Evolutionary conservation across 2,113 vertebrate species (phyloP), one percentile per base, ranked within the genome.

Genomic region (Syngnathus typhle): DNA sequence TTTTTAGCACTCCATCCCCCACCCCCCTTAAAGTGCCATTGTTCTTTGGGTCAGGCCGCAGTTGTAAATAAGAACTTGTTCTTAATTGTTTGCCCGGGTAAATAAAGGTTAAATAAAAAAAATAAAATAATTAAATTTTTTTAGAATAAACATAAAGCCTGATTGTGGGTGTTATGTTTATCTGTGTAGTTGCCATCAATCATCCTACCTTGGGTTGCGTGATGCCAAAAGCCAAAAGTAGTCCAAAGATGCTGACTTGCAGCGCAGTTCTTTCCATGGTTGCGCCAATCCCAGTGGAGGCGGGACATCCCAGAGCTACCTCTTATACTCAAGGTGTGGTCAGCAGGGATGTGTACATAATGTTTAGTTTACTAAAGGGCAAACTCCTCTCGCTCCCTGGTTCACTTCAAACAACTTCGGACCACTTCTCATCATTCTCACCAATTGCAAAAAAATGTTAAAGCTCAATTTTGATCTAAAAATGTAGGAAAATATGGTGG

Each of bases 171-270:
- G 1, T 15, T 46, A 3, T 46, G 5, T 46, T 46, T 46, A 16
- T 52, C 4, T 1, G 6, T 58, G 23, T 23, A 4, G 1, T 41
- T 43, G 12, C 52, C 18, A 12, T 10, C 19, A 10, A 23, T 70
- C 13, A 13, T 2, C 75, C 60, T 85, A 88, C 88, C 82, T 82
- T 73, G 64, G 82, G 77, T 49, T 69, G 73, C 15, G 81, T 19
- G 47, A 58, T 39, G 47, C 49, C 77, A 62, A 69, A 75, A 67
- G 54, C 67, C 82, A 87, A 60, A 65, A 87, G 70, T 27, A 86
- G 67, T 27, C 74, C 82, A 37, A 80, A 64, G 49, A 88, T 67
- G 41, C 44, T 51, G 54, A 82, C 8, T 36, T 43, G 67, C 43
- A 77, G 12, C 70, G 69, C 65, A 41, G 73, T 18, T 62, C 65